A percentile compares a stretch with the other conserved stretches of the same genome.
Evolutionary conservation across 2,113 vertebrate species (phyloP).

Genomic region (Pheucticus melanocephalus): DNA sequence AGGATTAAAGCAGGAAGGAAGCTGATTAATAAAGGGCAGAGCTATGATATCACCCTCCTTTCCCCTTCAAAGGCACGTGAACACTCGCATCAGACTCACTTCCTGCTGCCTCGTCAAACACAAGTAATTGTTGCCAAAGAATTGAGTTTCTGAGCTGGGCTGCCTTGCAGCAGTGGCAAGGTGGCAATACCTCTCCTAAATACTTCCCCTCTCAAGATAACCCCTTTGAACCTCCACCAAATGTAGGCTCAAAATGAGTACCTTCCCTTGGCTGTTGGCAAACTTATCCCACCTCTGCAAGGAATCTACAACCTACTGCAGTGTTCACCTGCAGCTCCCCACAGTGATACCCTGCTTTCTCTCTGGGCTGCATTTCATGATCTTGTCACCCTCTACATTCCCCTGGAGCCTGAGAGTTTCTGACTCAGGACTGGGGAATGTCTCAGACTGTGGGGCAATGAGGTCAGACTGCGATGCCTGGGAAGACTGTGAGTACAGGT

Average conservation of each 20-base stretch:
- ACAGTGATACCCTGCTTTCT: neutral
- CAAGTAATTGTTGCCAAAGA: neutral
- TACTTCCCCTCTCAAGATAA: neutral
- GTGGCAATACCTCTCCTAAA: neutral
- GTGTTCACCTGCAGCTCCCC: neutral
- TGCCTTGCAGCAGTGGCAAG: neutral
- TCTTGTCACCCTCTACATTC: neutral
- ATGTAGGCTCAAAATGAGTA: neutral
- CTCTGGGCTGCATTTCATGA: neutral
- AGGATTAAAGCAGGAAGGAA: neutral
- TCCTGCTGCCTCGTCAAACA: neutral
- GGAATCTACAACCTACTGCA: neutral
- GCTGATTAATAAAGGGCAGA: neutral
- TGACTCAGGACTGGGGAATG: neutral
- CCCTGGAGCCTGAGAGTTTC: neutral
- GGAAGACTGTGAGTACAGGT: fast-evolving
- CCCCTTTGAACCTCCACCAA: neutral
- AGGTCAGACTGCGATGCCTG: neutral
- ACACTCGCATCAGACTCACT: neutral
- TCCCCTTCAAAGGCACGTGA: neutral
- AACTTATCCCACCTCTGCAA: neutral
- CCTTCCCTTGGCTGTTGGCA: neutral
- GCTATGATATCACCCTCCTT: neutral
- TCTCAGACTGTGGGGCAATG: neutral
- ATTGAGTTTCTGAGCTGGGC: neutral